These are phyloP conservation scores for Rhizomys pruinosus DNA, from an alignment of 2,113 vertebrate genomes.

Conservation along the genomic window DNA sequence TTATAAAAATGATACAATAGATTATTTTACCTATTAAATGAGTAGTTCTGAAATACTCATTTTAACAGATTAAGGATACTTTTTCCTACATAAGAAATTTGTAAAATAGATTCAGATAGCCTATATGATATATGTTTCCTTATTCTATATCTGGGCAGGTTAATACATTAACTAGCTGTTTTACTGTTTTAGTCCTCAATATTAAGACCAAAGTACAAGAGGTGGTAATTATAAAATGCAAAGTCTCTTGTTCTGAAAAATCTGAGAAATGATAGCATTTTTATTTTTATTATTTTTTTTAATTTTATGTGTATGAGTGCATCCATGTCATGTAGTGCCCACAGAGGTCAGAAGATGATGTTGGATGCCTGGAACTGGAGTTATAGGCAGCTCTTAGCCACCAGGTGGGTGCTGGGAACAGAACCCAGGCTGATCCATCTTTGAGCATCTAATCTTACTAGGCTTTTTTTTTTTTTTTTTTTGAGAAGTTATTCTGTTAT, in stretches of 20 bases:
- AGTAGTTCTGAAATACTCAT: slow-evolving; percentile 49
- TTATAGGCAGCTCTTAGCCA: too few species aligned
- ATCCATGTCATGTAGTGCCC: too few species aligned
- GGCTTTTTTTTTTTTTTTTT: slow-evolving; percentile 41
- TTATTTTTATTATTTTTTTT: too few species aligned
- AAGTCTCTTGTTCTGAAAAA: not conserved
- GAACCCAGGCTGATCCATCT: not conserved
- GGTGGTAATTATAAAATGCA: slow-evolving; percentile 12
- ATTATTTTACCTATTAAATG: not conserved
- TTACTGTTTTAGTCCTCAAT: slow-evolving; percentile 16
- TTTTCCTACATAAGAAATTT: slow-evolving; percentile 14
- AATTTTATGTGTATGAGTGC: too few species aligned
- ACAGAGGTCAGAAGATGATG: too few species aligned
- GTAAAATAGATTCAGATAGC: not conserved
- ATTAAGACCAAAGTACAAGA: not conserved
- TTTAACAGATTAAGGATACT: slow-evolving; percentile 36
- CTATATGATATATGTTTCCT: not conserved
- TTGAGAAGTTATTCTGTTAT: not conserved
- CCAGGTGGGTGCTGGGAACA: too few species aligned
- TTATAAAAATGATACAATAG: slow-evolving; percentile 19
- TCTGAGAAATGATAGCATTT: slow-evolving; percentile 45
- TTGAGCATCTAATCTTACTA: slow-evolving; percentile 12
- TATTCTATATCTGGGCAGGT: slow-evolving; percentile 16
- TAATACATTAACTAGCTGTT: slow-evolving; percentile 27
- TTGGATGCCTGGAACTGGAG: too few species aligned